Evolutionary conservation across 2,888 invertebrate genomes (phyloP).

Genomic region (Drosophila atroscutellata): DNA sequence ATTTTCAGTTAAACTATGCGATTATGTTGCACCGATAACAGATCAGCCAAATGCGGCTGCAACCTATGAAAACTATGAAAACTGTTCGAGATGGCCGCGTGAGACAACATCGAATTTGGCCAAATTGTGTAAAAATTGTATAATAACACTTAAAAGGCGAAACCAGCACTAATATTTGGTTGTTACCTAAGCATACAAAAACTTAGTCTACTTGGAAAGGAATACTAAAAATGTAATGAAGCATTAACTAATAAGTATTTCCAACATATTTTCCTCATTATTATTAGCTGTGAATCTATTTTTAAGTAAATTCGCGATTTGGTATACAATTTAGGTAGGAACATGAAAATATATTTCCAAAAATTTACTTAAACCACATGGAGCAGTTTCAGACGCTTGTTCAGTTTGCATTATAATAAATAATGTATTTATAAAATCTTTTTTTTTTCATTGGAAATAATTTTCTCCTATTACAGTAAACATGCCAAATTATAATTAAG

Average conservation of each 20-base stretch:
- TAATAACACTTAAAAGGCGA: not conserved
- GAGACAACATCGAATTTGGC: constrained; percentile 10
- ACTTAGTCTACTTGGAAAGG: not conserved
- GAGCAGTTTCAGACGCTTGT: not conserved
- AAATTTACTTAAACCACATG: not conserved
- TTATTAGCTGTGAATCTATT: not conserved
- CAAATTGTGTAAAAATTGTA: not conserved
- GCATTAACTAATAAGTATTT: not conserved
- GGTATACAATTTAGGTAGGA: not conserved
- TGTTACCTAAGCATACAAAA: not conserved
- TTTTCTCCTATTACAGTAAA: too few species aligned
- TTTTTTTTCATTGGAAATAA: not conserved
- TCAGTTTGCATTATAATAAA: too few species aligned
- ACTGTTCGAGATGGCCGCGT: constrained; percentile 35
- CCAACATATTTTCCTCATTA: not conserved
- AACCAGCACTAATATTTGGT: not conserved
- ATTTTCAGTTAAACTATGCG: constrained; percentile 74
- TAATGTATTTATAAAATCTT: too few species aligned
- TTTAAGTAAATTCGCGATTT: not conserved
- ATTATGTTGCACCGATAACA: constrained; percentile 66
- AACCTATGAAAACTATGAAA: constrained; percentile 8
- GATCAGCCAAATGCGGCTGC: constrained; percentile 22
- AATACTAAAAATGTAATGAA: not conserved
- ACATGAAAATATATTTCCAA: not conserved
- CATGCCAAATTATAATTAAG: not conserved